Evolutionary conservation across 2,888 invertebrate species (phyloP).

Genomic region (Drosophila nr. fundita): DNA sequence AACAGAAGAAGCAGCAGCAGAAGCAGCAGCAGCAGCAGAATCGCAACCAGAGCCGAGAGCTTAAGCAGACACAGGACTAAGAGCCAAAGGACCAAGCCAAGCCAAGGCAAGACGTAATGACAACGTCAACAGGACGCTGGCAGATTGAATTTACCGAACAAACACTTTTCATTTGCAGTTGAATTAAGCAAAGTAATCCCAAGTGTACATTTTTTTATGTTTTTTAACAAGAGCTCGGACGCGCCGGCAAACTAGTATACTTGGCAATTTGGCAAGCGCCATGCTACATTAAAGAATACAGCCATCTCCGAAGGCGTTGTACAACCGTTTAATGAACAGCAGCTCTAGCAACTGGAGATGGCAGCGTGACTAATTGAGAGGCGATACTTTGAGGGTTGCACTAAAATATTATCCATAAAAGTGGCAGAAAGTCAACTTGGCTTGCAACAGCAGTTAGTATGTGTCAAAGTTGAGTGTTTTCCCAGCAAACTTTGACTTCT

Average conservation of each 20-base stretch:
- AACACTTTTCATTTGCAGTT: constrained; percentile 81
- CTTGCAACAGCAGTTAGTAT: neutral
- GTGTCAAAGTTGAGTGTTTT: neutral
- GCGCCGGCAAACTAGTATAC: constrained; percentile 42
- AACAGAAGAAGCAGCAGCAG: constrained; percentile 2
- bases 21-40: neutral
- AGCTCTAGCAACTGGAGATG: neutral
- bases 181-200: constrained; percentile 80
- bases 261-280: constrained; percentile 37
- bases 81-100: constrained; percentile 21
- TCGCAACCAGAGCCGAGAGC: constrained; percentile 9
- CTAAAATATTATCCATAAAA: neutral
- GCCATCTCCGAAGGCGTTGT: neutral
- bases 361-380: neutral
- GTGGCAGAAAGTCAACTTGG: neutral
- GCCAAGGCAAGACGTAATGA: constrained; percentile 58
- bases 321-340: constrained; percentile 26
- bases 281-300: constrained; percentile 38
- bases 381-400: fast-evolving
- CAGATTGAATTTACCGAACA: constrained; percentile 79
- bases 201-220: constrained; percentile 56
- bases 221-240: constrained; percentile 27
- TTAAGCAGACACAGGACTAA: constrained; percentile 27
- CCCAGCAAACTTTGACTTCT: neutral
- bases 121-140: constrained; percentile 72